Percentiles rank a stretch among this genome's conserved stretches.
phyloP scores from a whole-genome alignment of 2,888 invertebrate species.

The Amblyjoppa proteus region DNA sequence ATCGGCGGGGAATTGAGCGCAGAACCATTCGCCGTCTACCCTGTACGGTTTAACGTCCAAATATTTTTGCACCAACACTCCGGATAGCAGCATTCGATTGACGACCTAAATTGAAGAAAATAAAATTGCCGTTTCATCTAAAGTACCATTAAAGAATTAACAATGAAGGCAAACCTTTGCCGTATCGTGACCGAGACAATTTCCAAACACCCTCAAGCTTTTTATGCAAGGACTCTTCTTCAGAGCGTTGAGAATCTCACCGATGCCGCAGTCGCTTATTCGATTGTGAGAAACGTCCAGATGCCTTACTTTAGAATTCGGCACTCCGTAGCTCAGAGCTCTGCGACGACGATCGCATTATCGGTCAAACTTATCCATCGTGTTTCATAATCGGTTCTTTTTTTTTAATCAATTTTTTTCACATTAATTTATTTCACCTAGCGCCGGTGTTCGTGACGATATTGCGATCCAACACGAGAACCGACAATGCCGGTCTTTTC shows the following conservation, averaged over 20 bases:
- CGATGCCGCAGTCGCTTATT: conserved; percentile 86
- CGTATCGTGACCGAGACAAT: conserved; percentile 80
- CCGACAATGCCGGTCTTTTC: conserved; percentile 85
- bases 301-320: conserved; percentile 87
- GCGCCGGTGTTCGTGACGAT: conserved; percentile 87
- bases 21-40: conserved; percentile 81
- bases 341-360: conserved; percentile 75
- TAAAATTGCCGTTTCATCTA: neutral
- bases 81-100: conserved; percentile 82
- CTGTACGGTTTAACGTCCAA: conserved; percentile 85
- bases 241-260: conserved; percentile 86
- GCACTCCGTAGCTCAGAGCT: conserved; percentile 86
- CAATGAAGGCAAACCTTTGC: conserved; percentile 76
- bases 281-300: conserved; percentile 87
- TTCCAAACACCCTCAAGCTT: conserved; percentile 85
- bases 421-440: conserved; percentile 74
- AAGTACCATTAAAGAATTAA: neutral
- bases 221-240: conserved; percentile 86
- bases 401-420: conserved; percentile 5
- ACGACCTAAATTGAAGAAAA: conserved; percentile 80
- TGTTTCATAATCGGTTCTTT: conserved; percentile 25
- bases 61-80: conserved; percentile 83
- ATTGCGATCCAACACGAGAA: conserved; percentile 87
- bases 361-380: neutral
- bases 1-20: conserved; percentile 84